phyloP scores from a whole-genome alignment of 2,888 invertebrate species.

The Orthosia gothica region DNA sequence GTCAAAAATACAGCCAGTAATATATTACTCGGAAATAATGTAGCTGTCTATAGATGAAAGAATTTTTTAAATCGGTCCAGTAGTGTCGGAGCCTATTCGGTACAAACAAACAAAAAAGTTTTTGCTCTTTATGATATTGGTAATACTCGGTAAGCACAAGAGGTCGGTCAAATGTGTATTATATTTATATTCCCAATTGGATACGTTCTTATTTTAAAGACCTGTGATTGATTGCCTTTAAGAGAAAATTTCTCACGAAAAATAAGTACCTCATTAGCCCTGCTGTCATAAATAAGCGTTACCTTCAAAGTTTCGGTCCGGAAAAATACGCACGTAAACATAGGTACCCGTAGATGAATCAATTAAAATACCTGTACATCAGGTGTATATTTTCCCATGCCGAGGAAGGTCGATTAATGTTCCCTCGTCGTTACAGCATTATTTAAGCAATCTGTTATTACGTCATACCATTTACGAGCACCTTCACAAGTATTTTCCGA shows the following conservation, averaged over 20 bases:
- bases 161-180: not conserved
- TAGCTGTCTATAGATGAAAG: too few relatives aligned
- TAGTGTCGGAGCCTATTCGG: too few relatives aligned
- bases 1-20: too few relatives aligned
- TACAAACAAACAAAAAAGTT: too few relatives aligned
- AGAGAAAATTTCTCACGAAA: not conserved
- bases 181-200: slow-evolving; percentile 14
- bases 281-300: slow-evolving; percentile 7
- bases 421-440: slow-evolving; percentile 47
- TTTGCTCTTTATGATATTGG: too few relatives aligned
- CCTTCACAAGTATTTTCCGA: slow-evolving; percentile 40
- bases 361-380: slow-evolving; percentile 46
- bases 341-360: slow-evolving; percentile 30
- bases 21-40: too few relatives aligned
- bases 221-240: slow-evolving; percentile 22
- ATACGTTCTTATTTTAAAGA: not conserved
- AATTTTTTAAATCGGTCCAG: too few relatives aligned
- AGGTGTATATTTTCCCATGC: slow-evolving; percentile 55
- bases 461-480: slow-evolving; percentile 28
- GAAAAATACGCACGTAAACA: slow-evolving; percentile 16
- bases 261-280: slow-evolving; percentile 22
- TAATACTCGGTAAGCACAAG: not conserved
- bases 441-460: slow-evolving; percentile 56
- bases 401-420: slow-evolving; percentile 52
- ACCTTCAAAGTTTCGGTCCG: slow-evolving; percentile 16